Evolutionary conservation across 1,140 invertebrate species (phyloP).

Genomic region (Drosophila malerkotliana): DNA sequence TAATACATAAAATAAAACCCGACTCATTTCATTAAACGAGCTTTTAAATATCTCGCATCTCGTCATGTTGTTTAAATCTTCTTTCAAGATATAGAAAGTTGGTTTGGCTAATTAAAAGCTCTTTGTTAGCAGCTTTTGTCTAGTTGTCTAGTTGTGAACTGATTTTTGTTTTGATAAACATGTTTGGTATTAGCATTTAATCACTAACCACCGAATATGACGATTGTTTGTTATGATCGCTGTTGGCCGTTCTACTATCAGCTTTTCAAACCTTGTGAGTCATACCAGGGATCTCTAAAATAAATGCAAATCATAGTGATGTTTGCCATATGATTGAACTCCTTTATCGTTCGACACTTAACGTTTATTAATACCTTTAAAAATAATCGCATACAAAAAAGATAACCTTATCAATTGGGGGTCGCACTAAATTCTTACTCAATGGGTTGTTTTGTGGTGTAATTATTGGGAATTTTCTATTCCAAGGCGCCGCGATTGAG

Average conservation of each 20-base stretch:
- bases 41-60: too few species aligned
- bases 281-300: not conserved
- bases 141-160: not conserved
- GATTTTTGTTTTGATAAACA: slow-evolving; percentile 11
- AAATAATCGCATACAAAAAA: slow-evolving; percentile 13
- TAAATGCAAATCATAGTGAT: not conserved
- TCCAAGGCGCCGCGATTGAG: slow-evolving; percentile 66
- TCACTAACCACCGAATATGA: not conserved
- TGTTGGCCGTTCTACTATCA: not conserved
- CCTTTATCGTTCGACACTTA: slow-evolving; percentile 8
- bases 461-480: not conserved
- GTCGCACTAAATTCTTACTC: slow-evolving; percentile 6
- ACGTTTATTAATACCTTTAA: slow-evolving; percentile 6
- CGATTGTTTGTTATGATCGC: not conserved
- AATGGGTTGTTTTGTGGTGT: not conserved
- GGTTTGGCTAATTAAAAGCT: not conserved
- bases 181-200: not conserved
- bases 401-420: slow-evolving; percentile 17
- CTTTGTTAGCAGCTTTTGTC: not conserved
- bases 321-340: not conserved
- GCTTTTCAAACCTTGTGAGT: not conserved
- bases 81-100: too few species aligned
- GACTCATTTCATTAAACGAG: too few species aligned
- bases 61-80: too few species aligned
- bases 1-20: too few species aligned